Evolutionary conservation across 2,113 vertebrate species (phyloP), one percentile per base, ranked within the genome.

Genomic region (Bubo blakistoni): DNA sequence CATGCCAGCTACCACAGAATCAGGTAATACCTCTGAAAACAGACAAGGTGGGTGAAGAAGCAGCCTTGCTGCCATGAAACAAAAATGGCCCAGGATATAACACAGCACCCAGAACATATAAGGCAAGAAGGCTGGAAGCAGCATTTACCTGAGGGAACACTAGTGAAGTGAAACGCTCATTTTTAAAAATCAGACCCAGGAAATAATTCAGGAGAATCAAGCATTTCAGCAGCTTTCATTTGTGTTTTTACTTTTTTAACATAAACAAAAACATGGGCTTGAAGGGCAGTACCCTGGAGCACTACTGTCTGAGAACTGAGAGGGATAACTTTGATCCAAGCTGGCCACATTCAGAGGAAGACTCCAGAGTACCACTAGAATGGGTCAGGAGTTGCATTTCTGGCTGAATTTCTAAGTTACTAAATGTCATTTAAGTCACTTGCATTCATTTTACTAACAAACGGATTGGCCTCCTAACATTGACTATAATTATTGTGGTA

Each of bases 281-380:
- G 25, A 70, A 70, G 46, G 30, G 54, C 57, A 57, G 47, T 32
- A 69, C 22, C 38, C 26, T n/a, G 32, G 12, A 57, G 38, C 32
- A n/a, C 55, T 16, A 40, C 26, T 24, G 8, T 3, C 44, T 27
- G 20, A 73, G 30, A 85, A 32, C 19, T 29, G 19, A 63, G 54
- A 57, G 34, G 16, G 15, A 34, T 40, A 36, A 36, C 55, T 81
- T 32, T 58, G 54, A 66, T 54, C n/a, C 63, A 59, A 40, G 44
- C 22, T 44, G 32, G 22, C 11, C 20, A 32, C 0, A 0, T 15
- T 25, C 38, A 47, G 34, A 32, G 36, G 17, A n/a, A 30, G 38
- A 32, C 16, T 26, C 46, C 57, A 18, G 15, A 42, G 17, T 10
- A 20, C 13, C 17, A 6, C 29, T 59, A 42, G 36, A 24, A 78